phyloP scores from a whole-genome alignment of 2,113 vertebrate genomes.

The Grallaria varia region DNA sequence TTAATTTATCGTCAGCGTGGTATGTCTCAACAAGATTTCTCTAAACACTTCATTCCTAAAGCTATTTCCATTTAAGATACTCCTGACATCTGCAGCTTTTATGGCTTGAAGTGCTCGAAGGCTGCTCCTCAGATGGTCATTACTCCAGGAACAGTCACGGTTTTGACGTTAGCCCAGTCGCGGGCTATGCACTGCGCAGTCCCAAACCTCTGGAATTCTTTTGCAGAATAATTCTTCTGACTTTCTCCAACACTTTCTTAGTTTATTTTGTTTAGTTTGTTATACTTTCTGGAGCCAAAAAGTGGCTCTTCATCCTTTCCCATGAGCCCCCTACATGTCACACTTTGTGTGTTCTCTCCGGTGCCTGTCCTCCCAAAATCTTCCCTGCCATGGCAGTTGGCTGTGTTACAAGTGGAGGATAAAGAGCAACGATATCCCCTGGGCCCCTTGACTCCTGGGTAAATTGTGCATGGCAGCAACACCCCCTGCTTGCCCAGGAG shows the following conservation, averaged over 20 bases:
- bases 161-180: constrained; percentile 1
- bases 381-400: background rate
- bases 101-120: background rate
- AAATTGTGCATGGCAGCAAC: background rate
- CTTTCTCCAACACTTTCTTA: background rate
- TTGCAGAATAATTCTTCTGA: background rate
- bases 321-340: background rate
- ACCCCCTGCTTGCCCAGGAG: background rate
- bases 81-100: constrained; percentile 61
- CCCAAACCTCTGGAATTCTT: constrained; percentile 14
- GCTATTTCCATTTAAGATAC: constrained; percentile 40
- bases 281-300: background rate
- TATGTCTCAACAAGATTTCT: constrained; percentile 62
- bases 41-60: constrained; percentile 50
- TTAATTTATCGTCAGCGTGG: constrained; percentile 59
- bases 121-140: constrained; percentile 36
- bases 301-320: background rate
- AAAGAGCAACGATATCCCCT: background rate
- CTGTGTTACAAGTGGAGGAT: background rate
- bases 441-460: background rate
- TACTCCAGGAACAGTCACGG: constrained; percentile 18
- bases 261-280: constrained; percentile 5
- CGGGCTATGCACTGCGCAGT: background rate
- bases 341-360: background rate
- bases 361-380: background rate